Evolutionary conservation across 2,113 vertebrate species (phyloP), one percentile per base, ranked within the genome.

Genomic region (Cranoglanis bouderius): DNA sequence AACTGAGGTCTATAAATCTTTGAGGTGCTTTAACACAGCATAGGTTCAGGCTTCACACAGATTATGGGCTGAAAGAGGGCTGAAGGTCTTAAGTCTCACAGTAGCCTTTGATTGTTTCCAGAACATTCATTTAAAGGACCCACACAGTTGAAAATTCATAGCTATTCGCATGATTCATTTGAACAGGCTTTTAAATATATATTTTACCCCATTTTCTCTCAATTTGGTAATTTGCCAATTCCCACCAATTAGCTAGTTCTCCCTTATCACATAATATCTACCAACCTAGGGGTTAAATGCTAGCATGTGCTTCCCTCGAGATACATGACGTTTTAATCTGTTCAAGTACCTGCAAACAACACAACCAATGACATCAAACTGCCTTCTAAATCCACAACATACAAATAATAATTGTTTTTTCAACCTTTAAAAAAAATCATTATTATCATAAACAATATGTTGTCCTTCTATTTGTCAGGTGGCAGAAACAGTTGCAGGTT

Each of bases 1-100:
- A 80, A 78, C 87, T 78, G 70, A 88, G 87, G 84, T 85, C 86
- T 89, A 88, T 89, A 89, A 91, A 86, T 86, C 88, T 85, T 88
- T 63, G 0, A 85, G 55, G 51, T 51, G 43, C 75, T 81, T 81
- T 87, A 87, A 53, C n/a, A 13, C 55, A 26, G 19, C 35, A 82
- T 59, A 59, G 51, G 35, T 82, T 82, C 32, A 26, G 6, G 35
- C 81, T 83, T 83, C 18, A 61, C 21, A 59, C 35, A 61, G 81
- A 24, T 83, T 59, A 83, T 40, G 24, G 35, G 55, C 35, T 57
- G 8, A 74, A 55, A 85, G 32, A 53, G 35, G 67, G 10, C 49
- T 72, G n/a, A 55, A 53, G 29, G n/a, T 85, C 32, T 61, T 61
- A 8, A 40, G 24, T 26, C 35, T 61, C 24, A 14, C 12, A 83